Percentiles rank a stretch among this genome's conserved stretches.
Evolutionary conservation across 2,797 vertebrate species (phyloP).

Genomic region (Schizopygopsis malacanthus): DNA sequence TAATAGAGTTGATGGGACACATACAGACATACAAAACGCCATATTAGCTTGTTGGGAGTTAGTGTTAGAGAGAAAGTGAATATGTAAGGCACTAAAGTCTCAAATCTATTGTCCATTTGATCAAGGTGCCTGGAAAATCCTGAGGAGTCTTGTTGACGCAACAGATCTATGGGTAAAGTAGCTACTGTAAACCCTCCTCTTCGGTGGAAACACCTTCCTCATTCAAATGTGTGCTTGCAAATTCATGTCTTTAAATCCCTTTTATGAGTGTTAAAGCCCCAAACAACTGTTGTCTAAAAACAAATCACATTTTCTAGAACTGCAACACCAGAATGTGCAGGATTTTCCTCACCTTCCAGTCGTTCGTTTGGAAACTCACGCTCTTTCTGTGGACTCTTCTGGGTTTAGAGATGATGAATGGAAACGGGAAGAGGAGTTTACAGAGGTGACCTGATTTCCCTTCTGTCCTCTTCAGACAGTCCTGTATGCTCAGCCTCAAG

Average conservation of each 20-base stretch:
- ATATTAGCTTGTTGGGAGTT: conserved; percentile 57
- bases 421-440: conserved; percentile 11
- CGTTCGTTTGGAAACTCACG: background rate
- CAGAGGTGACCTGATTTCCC: conserved; percentile 22
- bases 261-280: background rate
- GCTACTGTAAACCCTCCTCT: background rate
- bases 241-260: background rate
- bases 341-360: conserved; percentile 8
- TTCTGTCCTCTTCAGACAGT: conserved; percentile 16
- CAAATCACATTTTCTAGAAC: background rate
- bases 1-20: conserved; percentile 38
- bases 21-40: conserved; percentile 44
- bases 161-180: conserved; percentile 2
- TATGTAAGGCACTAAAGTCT: conserved; percentile 84
- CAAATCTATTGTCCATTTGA: conserved; percentile 54
- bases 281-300: background rate
- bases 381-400: background rate
- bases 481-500: background rate
- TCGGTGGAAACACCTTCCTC: conserved; percentile 10
- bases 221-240: conserved; percentile 14
- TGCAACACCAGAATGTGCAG: background rate
- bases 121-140: conserved; percentile 51
- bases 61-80: conserved; percentile 63
- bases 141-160: conserved; percentile 36
- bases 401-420: conserved; percentile 14